phyloP scores from a whole-genome alignment of 1,140 invertebrate genomes.

The Drosophila biarmipes region DNA sequence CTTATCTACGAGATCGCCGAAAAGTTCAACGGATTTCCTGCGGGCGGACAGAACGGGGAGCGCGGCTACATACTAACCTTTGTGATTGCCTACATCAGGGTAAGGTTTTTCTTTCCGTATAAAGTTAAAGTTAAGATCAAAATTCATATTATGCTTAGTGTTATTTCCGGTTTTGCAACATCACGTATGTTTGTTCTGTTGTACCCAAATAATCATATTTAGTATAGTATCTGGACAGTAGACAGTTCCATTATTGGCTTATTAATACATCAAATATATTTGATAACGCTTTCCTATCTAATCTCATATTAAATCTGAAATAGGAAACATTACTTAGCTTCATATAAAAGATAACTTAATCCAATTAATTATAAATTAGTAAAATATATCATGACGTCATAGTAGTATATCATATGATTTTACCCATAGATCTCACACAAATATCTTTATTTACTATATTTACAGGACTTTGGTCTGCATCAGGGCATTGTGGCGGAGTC shows the following conservation, averaged over 20 bases:
- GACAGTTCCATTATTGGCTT: no score
- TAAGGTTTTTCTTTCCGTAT: constrained; percentile 84
- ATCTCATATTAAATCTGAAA: background rate
- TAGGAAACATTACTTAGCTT: background rate
- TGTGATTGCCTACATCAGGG: constrained; percentile 98
- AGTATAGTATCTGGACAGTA: background rate
- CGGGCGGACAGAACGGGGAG: constrained; percentile 96
- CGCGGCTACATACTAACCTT: constrained; percentile 98
- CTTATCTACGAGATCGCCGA: constrained; percentile 93
- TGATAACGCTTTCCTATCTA: background rate
- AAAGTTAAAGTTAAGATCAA: background rate
- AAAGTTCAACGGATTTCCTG: constrained; percentile 91
- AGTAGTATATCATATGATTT: no score
- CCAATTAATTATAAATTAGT: background rate
- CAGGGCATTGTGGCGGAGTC: constrained; percentile 96
- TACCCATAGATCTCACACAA: no score
- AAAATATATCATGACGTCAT: no score
- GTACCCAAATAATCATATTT: background rate
- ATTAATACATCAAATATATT: background rate
- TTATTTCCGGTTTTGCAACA: background rate
- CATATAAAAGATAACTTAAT: background rate
- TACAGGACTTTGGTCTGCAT: constrained; percentile 95
- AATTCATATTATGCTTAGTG: background rate
- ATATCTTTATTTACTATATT: constrained; percentile 9
- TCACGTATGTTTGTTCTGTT: background rate